phyloP scores from a whole-genome alignment of 2,797 vertebrate genomes.

The Clarias fuscus region DNA sequence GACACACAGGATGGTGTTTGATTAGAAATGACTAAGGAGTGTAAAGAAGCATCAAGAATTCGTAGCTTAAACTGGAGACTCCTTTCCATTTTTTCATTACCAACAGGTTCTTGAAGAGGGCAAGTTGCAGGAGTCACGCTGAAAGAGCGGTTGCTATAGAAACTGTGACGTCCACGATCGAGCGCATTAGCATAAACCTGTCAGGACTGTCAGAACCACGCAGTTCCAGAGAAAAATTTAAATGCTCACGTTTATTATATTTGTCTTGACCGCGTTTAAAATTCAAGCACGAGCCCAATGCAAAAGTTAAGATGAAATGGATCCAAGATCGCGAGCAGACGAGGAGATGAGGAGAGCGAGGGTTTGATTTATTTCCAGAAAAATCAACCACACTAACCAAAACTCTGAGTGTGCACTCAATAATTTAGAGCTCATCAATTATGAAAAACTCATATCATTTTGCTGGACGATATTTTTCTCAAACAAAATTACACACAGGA shows the following conservation, averaged over 20 bases:
- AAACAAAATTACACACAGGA: conserved; percentile 6
- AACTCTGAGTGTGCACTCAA: neutral
- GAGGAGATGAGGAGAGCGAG: neutral
- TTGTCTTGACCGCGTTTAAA: neutral
- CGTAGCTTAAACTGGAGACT: neutral
- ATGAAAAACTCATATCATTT: conserved; percentile 19
- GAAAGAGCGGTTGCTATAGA: neutral
- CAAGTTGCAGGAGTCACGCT: too few relatives aligned
- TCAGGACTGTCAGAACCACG: neutral
- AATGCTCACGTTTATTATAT: neutral
- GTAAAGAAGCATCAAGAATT: neutral
- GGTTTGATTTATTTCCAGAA: neutral
- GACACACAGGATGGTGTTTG: neutral
- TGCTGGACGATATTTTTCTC: neutral
- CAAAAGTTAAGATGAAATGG: neutral
- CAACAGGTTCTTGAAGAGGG: neutral
- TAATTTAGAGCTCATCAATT: conserved; percentile 30
- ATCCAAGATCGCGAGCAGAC: neutral
- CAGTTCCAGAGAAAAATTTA: neutral
- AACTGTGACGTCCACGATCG: neutral
- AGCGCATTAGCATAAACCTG: neutral
- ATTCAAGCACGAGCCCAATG: neutral
- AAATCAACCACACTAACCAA: conserved; percentile 22
- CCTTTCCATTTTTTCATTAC: neutral
- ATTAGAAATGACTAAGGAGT: neutral